Conservation (phyloP, 2,888 invertebrate species). For the Stratiomys singularior region DNA sequence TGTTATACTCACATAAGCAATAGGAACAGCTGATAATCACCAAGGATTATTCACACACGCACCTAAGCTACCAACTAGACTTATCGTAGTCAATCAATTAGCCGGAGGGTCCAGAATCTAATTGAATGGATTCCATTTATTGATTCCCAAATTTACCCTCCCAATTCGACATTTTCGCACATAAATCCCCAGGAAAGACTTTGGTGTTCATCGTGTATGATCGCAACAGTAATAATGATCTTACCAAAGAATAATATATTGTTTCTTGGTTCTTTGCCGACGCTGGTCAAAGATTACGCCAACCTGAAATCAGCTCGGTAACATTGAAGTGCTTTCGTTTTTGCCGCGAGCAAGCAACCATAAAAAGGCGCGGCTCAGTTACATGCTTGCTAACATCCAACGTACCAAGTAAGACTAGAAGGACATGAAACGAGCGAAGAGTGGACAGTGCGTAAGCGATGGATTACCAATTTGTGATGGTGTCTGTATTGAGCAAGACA, state of each 20-base stretch:
- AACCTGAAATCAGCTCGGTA: slow-evolving; percentile 16
- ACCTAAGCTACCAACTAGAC: too few relatives aligned
- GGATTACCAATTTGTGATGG: slow-evolving; percentile 1
- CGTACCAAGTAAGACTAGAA: neutral
- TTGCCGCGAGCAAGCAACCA: neutral
- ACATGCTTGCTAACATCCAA: neutral
- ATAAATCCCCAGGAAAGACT: too few relatives aligned
- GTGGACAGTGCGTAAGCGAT: neutral
- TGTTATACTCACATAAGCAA: too few relatives aligned
- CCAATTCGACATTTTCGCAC: too few relatives aligned
- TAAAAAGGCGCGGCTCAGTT: neutral
- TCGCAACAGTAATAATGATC: too few relatives aligned
- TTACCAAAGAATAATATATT: neutral
- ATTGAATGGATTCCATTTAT: too few relatives aligned
- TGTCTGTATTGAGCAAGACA: neutral
- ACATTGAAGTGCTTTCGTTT: neutral
- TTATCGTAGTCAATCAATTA: too few relatives aligned
- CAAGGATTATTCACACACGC: too few relatives aligned
- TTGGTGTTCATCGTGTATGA: too few relatives aligned
- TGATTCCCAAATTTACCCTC: too few relatives aligned
- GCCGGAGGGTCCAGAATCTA: too few relatives aligned
- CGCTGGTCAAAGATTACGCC: slow-evolving; percentile 1
- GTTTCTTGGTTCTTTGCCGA: slow-evolving; percentile 1
- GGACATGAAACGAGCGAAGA: neutral
- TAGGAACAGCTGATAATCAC: too few relatives aligned